These are phyloP conservation scores for Trachymyrmex septentrionalis DNA, from an alignment of 1,140 invertebrate genomes.

Conservation along the genomic window DNA sequence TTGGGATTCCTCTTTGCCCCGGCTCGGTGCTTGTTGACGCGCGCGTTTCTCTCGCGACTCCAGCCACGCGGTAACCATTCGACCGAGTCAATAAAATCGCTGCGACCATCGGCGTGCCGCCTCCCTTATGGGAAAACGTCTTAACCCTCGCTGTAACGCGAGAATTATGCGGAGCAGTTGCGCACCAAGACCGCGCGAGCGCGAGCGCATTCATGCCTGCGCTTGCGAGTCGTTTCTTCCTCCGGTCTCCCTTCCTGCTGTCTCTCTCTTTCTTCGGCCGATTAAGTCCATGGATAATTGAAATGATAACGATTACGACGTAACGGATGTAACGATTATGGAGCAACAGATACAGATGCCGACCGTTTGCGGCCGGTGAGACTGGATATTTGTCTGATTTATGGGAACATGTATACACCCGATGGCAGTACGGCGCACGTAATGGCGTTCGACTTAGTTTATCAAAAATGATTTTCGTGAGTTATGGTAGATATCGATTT, in stretches of 20 bases:
- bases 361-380: slow-evolving; percentile 34
- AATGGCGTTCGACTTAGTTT: slow-evolving; percentile 16
- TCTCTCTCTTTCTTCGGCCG: background rate
- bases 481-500: slow-evolving; percentile 24
- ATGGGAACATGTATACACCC: slow-evolving; percentile 41
- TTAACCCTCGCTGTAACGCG: slow-evolving; percentile 45
- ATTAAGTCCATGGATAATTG: slow-evolving; percentile 48
- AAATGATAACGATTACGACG: slow-evolving; percentile 70
- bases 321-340: slow-evolving; percentile 69
- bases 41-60: background rate
- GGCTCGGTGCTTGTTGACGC: slow-evolving; percentile 26
- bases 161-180: slow-evolving; percentile 42
- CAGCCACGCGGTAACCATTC: slow-evolving; percentile 3
- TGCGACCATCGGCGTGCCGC: background rate
- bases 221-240: background rate
- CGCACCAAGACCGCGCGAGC: background rate
- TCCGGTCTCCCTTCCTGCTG: background rate
- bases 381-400: slow-evolving; percentile 70
- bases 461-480: slow-evolving; percentile 21
- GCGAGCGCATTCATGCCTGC: slow-evolving; percentile 21
- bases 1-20: slow-evolving; percentile 27
- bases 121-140: slow-evolving; percentile 45
- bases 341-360: slow-evolving; percentile 62
- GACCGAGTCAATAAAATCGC: slow-evolving; percentile 48
- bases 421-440: slow-evolving; percentile 11